Evolutionary conservation across 2,888 invertebrate species (phyloP), one percentile per base, ranked within the genome.

Genomic region (Apoderus coryli): DNA sequence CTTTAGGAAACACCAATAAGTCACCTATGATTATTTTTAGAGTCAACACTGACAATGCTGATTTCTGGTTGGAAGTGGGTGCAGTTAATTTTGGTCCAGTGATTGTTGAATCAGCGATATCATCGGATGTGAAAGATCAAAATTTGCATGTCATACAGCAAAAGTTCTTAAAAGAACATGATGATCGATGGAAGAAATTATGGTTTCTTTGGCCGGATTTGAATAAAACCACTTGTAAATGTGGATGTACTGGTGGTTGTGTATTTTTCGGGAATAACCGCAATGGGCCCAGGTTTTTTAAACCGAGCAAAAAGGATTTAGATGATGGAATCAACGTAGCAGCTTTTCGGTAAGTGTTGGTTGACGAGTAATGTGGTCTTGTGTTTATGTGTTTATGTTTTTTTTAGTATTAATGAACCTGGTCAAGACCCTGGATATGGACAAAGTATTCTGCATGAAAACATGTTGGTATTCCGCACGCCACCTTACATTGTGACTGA

Each of bases 181-280:
- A 98, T 58, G 76, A 76, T 12, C 72, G 76, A 43, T 75, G 76
- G 1, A 85, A 84, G 50, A 70, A 92, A 33, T 61, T 98, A 16
- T 92, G 90, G 88, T 96, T 98, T 53, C 59, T 98, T 14, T 96
- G 95, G 95, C 76, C 82, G 0, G 76, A 78, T 43, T 56, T 58
- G 25, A 73, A 74, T 42, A 64, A 66, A 34, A 62, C 71, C 0
- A 41, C 50, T 11, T 60, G 60, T 14, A 82, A 80, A 43, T 98
- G 96, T 54, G 96, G 95, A 1, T 98, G 96, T 54, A 79, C 82
- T 15, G 96, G 96, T 3, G 93, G 93, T 1, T 93, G 92, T 51
- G 67, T 69, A 7, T 98, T 98, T 62, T 96, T 96, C 52, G 96
- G 93, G 2, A 76, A 72, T 31, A 93, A 93, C 56, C 71, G 74